Percentiles rank a stretch among this genome's conserved stretches.
Conservation (phyloP, 2,888 invertebrate genomes). For the Lasioglossum marginatum region DNA sequence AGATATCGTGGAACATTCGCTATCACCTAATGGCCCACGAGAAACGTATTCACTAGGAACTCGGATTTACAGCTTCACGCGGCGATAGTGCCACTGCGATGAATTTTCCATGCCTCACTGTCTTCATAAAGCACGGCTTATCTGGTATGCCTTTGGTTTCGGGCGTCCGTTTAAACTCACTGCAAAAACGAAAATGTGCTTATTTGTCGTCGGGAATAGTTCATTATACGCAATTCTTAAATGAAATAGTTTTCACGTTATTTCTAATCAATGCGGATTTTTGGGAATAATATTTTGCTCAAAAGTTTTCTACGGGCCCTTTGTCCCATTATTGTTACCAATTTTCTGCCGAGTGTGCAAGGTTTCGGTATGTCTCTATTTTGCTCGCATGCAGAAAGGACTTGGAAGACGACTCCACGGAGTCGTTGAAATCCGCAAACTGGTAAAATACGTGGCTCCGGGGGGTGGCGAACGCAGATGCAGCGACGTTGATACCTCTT, state of each 20-base stretch:
- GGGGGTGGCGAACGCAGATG: conserved; percentile 52
- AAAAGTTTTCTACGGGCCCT: not conserved
- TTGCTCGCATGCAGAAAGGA: not conserved
- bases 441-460: conserved; percentile 9
- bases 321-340: not conserved
- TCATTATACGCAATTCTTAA: not conserved
- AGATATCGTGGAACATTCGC: conserved; percentile 30
- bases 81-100: conserved; percentile 12
- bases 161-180: not conserved
- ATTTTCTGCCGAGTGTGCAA: not conserved
- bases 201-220: not conserved
- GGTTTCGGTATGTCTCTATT: not conserved
- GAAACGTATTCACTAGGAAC: conserved; percentile 29
- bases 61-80: conserved; percentile 32
- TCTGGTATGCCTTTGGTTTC: not conserved
- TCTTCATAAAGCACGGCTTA: not conserved
- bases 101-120: conserved; percentile 17
- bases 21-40: conserved; percentile 43
- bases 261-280: not conserved
- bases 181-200: not conserved
- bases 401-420: not conserved
- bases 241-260: not conserved
- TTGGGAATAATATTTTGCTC: too few species aligned
- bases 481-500: conserved; percentile 65
- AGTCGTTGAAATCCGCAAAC: conserved; percentile 21